phyloP scores from a whole-genome alignment of 2,797 vertebrate species.

The Bovichtus diacanthus region DNA sequence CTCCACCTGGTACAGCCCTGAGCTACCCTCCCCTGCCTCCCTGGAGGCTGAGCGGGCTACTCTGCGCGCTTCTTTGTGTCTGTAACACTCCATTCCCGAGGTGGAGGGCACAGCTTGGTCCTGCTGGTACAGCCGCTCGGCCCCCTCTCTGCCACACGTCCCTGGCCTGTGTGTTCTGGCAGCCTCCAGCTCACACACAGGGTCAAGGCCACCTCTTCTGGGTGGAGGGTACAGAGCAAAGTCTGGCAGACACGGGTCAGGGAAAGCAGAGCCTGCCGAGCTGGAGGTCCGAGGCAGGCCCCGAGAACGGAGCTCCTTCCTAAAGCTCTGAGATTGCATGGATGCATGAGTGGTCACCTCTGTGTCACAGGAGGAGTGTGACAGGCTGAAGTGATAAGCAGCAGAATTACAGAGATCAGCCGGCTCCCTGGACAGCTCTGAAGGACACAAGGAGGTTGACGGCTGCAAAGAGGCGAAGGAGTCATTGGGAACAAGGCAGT shows the following conservation, averaged over 20 bases:
- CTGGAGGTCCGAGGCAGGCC: slow-evolving; percentile 97
- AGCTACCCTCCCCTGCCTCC: slow-evolving; percentile 83
- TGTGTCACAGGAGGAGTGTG: slow-evolving; percentile 90
- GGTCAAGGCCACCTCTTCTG: slow-evolving; percentile 91
- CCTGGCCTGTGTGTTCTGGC: slow-evolving; percentile 83
- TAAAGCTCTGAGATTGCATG: slow-evolving; percentile 93
- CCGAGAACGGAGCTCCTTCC: slow-evolving; percentile 95
- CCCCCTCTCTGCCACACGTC: slow-evolving; percentile 72
- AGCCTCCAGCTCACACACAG: slow-evolving; percentile 95
- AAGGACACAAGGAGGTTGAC: slow-evolving; percentile 94
- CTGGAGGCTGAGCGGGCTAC: slow-evolving; percentile 79
- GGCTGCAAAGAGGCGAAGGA: slow-evolving; percentile 98
- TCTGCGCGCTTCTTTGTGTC: slow-evolving; percentile 71
- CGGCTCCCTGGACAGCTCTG: slow-evolving; percentile 90
- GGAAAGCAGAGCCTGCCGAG: slow-evolving; percentile 95
- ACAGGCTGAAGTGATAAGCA: slow-evolving; percentile 91
- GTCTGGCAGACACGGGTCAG: slow-evolving; percentile 93
- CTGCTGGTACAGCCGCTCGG: slow-evolving; percentile 73
- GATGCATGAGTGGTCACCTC: slow-evolving; percentile 90
- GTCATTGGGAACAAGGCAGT: slow-evolving; percentile 95
- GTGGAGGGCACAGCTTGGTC: slow-evolving; percentile 84
- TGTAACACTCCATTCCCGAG: slow-evolving; percentile 79
- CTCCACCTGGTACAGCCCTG: slow-evolving; percentile 91
- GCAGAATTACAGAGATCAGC: slow-evolving; percentile 86
- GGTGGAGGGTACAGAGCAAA: slow-evolving; percentile 94